phyloP scores from a whole-genome alignment of 1,140 invertebrate species.

The Diabrotica virgifera region DNA sequence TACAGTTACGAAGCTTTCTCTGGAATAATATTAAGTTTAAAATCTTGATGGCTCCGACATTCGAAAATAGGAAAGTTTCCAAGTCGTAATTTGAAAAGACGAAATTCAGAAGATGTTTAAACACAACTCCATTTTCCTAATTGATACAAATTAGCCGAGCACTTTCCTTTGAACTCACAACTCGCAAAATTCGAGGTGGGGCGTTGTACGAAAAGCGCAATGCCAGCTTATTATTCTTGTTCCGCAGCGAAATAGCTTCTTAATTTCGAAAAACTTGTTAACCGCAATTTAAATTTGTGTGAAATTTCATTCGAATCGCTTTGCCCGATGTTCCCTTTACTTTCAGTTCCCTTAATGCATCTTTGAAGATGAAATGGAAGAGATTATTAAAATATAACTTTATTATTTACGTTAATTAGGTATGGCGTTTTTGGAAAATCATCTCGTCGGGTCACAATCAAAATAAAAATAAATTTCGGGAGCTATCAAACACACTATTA shows the following conservation, averaged over 20 bases:
- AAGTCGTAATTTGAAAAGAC: neutral
- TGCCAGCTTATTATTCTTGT: conserved; percentile 36
- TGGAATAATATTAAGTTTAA: neutral
- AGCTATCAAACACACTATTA: no score
- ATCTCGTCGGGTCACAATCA: no score
- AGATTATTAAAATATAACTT: conserved; percentile 15
- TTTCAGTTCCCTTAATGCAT: conserved; percentile 24
- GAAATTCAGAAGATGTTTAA: conserved; percentile 4
- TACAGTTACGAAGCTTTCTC: no score
- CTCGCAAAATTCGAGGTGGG: conserved; percentile 30
- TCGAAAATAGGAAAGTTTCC: neutral
- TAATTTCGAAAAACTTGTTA: conserved; percentile 42
- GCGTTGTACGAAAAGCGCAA: conserved; percentile 24
- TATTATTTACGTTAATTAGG: conserved; percentile 1
- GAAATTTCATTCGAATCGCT: conserved; percentile 33
- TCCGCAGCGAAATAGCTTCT: conserved; percentile 37
- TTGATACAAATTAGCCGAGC: conserved; percentile 37
- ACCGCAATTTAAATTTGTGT: conserved; percentile 39
- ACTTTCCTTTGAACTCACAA: conserved; percentile 31
- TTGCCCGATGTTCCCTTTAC: conserved; percentile 24
- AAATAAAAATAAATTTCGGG: no score
- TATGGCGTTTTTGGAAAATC: neutral
- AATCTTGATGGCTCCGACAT: no score
- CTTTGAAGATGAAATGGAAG: conserved; percentile 25
- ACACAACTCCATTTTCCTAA: conserved; percentile 39